Evolutionary conservation across 2,888 invertebrate genomes (phyloP), one percentile per base, ranked within the genome.

Genomic region (Alviniconcha strummeri): DNA sequence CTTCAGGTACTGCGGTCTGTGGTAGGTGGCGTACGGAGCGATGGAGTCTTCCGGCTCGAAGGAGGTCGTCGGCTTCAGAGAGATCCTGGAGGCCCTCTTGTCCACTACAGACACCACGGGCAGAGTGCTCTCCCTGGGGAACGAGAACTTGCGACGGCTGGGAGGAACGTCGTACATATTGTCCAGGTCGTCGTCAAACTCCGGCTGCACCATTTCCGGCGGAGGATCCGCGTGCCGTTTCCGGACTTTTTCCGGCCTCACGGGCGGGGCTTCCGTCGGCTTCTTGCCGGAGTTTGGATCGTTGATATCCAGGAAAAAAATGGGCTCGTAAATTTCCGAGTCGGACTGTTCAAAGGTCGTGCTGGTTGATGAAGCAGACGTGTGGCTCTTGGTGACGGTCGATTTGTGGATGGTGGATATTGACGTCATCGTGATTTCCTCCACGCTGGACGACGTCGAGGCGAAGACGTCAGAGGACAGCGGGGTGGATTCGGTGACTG

Each of bases 111-210:
- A 75, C 64, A 74, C 4, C 15, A 74, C 64, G 6, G 81, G 81
- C 54, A 74, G 36, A 56, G 17, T 36, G 36, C 13, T 74, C 13
- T 81, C 81, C n/a, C 17, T 64, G 11, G 82, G 82, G 71, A 82
- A 82, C 64, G 67, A 64, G 52, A 67, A 67, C n/a, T 75, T 64
- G n/a, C 54, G 82, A 52, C 77, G 82, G 13, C 64, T 13, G 13
- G 76, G 82, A 0, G 82, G 82, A 9, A 82, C 77, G 77, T 82
- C 82, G 64, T 82, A 82, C 76, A 69, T 69, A 56, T 36, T 69
- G 76, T 78, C 77, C 36, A 11, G 36, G 17, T 64, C 75, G 54
- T 75, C 75, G n/a, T 75, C 74, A 11, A 54, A 74, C 1, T 74
- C 54, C 3, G 78, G 17, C 15, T 60, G 64, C 6, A 76, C n/a